Evolutionary conservation across 2,797 vertebrate genomes (phyloP).

Genomic region (Lycodopsis pacificus): DNA sequence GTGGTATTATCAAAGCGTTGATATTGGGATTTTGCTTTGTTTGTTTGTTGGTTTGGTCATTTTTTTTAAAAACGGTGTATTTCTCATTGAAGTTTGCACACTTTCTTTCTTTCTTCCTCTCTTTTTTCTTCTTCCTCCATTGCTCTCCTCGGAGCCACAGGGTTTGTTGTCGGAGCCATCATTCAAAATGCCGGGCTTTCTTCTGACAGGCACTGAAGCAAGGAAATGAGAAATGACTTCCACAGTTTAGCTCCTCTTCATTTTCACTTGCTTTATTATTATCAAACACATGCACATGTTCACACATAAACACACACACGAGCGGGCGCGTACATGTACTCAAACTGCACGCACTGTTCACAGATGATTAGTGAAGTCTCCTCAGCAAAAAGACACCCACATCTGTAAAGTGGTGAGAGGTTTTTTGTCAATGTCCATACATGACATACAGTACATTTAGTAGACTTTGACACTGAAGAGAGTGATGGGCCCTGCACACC

Average conservation of each 20-base stretch:
- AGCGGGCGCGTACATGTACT: not conserved
- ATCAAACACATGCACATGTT: constrained; percentile 45
- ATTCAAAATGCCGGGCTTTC: constrained; percentile 79
- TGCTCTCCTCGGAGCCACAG: constrained; percentile 63
- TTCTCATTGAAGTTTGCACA: constrained; percentile 32
- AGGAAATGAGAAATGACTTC: constrained; percentile 84
- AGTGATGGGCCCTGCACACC: constrained; percentile 63
- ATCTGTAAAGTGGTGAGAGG: constrained; percentile 69
- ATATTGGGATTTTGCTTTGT: constrained; percentile 52
- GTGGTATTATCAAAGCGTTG: constrained; percentile 57
- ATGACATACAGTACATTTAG: constrained; percentile 62
- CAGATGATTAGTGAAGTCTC: constrained; percentile 79
- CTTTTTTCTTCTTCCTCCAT: constrained; percentile 26
- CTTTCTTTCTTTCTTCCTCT: constrained; percentile 4
- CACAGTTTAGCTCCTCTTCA: constrained; percentile 83
- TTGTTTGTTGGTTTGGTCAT: constrained; percentile 61
- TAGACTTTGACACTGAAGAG: constrained; percentile 65
- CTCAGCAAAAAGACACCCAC: constrained; percentile 64
- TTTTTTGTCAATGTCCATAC: constrained; percentile 72
- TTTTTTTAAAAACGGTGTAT: constrained; percentile 48
- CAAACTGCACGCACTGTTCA: constrained; percentile 51
- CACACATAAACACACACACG: constrained; percentile 5
- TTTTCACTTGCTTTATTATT: constrained; percentile 80
- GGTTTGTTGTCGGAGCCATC: constrained; percentile 80
- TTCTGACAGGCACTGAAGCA: constrained; percentile 77